Conservation (phyloP, 2,797 vertebrate species). For the Lutjanus campechanus region DNA sequence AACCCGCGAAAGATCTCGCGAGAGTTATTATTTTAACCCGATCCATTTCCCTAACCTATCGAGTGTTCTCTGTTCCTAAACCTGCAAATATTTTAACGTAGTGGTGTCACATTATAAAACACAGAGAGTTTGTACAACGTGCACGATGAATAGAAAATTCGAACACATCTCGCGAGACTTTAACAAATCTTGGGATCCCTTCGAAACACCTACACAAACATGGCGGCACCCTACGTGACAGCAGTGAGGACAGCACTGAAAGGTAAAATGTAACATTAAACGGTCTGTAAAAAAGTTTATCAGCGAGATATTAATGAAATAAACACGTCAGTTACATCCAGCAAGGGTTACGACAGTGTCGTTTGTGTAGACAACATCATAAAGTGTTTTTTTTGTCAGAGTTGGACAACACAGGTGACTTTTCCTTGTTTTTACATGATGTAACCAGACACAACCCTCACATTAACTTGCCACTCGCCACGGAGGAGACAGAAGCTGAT, state of each 20-base stretch:
- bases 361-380: neutral
- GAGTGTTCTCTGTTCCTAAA: no score
- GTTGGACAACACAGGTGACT: neutral
- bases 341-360: rapidly evolving
- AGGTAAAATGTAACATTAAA: conserved; percentile 68
- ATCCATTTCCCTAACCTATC: no score
- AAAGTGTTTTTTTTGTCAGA: rapidly evolving
- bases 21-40: no score
- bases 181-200: no score
- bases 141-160: no score
- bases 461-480: no score
- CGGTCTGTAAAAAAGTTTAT: neutral
- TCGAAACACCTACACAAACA: conserved; percentile 60
- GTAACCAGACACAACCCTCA: neutral
- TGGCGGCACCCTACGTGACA: conserved; percentile 77
- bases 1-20: no score
- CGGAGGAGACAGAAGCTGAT: no score
- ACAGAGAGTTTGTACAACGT: no score
- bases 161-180: no score
- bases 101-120: no score
- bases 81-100: no score
- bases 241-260: conserved; percentile 53
- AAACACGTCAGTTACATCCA: rapidly evolving
- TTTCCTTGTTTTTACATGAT: neutral
- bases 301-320: rapidly evolving